These are phyloP conservation scores for Elgaria multicarinata DNA, from an alignment of 2,113 vertebrate genomes.

Conservation along the genomic window DNA sequence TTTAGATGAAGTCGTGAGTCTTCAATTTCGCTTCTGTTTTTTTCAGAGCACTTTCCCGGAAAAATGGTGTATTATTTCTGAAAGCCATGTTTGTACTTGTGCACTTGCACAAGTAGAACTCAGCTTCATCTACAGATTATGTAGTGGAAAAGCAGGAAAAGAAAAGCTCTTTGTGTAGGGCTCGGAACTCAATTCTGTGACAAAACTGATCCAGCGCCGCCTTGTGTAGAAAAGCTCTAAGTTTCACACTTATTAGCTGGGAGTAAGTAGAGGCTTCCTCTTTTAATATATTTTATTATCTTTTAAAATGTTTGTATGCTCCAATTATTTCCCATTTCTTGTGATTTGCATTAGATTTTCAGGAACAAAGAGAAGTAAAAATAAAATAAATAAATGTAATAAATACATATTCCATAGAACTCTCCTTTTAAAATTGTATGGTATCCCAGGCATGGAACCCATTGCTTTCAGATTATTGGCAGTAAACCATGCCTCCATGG, in stretches of 20 bases:
- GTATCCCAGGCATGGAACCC: not conserved
- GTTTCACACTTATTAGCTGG: not conserved
- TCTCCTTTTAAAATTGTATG: not conserved
- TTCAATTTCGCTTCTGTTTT: too few species aligned
- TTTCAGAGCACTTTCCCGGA: too few species aligned
- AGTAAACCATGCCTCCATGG: not conserved
- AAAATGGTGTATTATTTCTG: too few species aligned
- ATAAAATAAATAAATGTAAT: not conserved
- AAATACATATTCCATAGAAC: not conserved
- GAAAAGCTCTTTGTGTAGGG: too few species aligned
- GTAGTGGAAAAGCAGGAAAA: too few species aligned
- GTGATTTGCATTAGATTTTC: not conserved
- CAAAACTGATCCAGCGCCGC: too few species aligned
- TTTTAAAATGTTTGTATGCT: not conserved
- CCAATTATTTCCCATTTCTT: not conserved
- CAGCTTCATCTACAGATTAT: too few species aligned
- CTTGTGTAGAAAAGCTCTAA: too few species aligned
- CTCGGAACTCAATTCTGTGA: too few species aligned
- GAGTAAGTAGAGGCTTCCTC: not conserved
- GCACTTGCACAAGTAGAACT: too few species aligned
- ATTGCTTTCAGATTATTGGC: not conserved
- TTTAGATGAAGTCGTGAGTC: too few species aligned
- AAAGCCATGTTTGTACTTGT: too few species aligned
- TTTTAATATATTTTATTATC: not conserved
- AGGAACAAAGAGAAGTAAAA: not conserved